These are phyloP conservation scores for Monopterus albus DNA, from an alignment of 2,113 vertebrate genomes.

Conservation along the genomic window DNA sequence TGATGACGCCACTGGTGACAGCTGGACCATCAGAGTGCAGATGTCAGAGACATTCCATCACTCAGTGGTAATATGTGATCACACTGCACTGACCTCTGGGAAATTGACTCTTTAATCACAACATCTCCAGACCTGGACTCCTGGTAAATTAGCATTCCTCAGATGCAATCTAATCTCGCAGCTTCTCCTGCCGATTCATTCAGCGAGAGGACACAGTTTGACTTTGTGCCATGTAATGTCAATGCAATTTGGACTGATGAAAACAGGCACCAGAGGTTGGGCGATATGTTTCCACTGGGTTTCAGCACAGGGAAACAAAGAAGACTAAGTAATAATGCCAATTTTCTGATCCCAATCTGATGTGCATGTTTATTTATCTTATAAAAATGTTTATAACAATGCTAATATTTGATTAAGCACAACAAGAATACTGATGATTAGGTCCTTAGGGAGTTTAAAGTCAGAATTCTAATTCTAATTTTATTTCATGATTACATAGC, in stretches of 20 bases:
- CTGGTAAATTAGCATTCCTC: conserved; percentile 70
- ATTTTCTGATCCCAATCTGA: not conserved
- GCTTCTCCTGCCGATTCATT: conserved; percentile 47
- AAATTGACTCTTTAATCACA: conserved; percentile 77
- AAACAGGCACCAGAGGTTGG: conserved; percentile 31
- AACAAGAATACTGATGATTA: not conserved
- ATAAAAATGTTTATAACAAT: no score
- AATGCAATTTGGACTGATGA: conserved; percentile 63
- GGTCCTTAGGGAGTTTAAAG: no score
- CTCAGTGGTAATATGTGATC: conserved; percentile 66
- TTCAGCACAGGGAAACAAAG: no score
- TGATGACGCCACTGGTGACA: conserved; percentile 30
- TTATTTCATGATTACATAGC: conserved; percentile 18
- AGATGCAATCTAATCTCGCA: conserved; percentile 59
- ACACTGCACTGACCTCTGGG: conserved; percentile 68
- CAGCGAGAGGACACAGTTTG: conserved; percentile 59
- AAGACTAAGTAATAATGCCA: not conserved
- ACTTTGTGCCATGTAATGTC: conserved; percentile 65
- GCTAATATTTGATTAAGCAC: no score
- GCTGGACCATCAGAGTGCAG: conserved; percentile 23
- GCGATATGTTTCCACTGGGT: conserved; percentile 18
- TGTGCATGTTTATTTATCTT: not conserved
- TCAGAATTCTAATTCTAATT: no score
- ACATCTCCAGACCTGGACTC: conserved; percentile 53
- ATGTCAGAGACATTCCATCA: conserved; percentile 66